Base-by-base conservation (phyloP, 2,113 vertebrate genomes). In the Vidua macroura region DNA sequence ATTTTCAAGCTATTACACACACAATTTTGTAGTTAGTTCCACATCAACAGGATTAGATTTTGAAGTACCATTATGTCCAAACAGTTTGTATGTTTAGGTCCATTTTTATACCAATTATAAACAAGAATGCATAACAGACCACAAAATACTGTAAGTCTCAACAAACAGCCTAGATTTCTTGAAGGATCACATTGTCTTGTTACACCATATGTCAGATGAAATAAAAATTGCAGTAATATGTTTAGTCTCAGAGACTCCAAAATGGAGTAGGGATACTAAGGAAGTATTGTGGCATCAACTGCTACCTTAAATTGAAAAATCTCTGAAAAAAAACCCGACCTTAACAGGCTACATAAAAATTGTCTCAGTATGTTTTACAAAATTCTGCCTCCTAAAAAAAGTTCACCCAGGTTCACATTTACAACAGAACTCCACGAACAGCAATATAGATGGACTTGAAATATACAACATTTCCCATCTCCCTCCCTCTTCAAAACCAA, bases 41-140 rank as follows among this genome's bases (percentile, higher is more conserved):
- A 79, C 58, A 93, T 69, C 74, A 87, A 91, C 75, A 91, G 92
- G 63, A 94, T 73, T 77, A 66, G 41, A 85, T 90, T 91, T 90
- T 85, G 75, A 93, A 94, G 55, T 53, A 90, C 72, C 89, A 59
- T 85, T 87, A 85, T 91, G 82, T 76, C 90, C 95, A 95, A 91
- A 95, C 90, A 86, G 84, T 96, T 96, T 92, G 74, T 59, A 86
- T 95, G 81, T 93, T 96, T 94, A 95, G 55, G 84, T 81, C 96
- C 95, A 74, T 94, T 95, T 96, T 95, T 95, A 91, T 91, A 95
- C 87, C 87, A 89, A 91, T 95, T 96, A 96, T 76, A 95, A 93
- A 82, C 84, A 91, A 92, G 94, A 74, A 92, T 74, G 88, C 70
- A 90, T 90, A 93, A 92, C 84, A 95, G 87, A 93, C 53, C 90